Evolutionary conservation across 2,113 vertebrate genomes (phyloP).

Genomic region (Thalassoma bifasciatum): DNA sequence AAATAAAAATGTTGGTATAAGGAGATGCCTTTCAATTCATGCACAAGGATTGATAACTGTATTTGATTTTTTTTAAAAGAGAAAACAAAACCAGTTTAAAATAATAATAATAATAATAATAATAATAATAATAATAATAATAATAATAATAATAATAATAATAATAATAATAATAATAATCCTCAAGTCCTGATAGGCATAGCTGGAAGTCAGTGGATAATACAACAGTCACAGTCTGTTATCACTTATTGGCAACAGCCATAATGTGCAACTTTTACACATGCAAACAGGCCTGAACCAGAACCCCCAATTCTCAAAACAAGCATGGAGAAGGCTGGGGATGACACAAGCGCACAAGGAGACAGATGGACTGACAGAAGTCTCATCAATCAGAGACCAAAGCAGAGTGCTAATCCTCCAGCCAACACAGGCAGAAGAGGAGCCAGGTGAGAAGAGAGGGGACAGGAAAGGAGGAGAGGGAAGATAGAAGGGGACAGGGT

Average conservation of each 20-base stretch:
- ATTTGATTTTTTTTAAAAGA: too few relatives aligned
- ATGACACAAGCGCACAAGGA: conserved; percentile 25
- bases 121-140: too few relatives aligned
- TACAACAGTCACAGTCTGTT: conserved; percentile 2
- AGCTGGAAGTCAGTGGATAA: conserved; percentile 17
- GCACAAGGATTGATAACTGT: too few relatives aligned
- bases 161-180: background rate
- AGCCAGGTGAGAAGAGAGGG: conserved; percentile 24
- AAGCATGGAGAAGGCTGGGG: conserved; percentile 1
- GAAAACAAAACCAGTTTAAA: too few relatives aligned
- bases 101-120: too few relatives aligned
- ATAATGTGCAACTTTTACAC: conserved; percentile 5
- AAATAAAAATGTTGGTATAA: too few relatives aligned
- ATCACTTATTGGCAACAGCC: conserved; percentile 10
- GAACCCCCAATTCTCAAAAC: background rate
- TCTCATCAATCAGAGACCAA: conserved; percentile 56
- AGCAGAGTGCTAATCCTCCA: conserved; percentile 43
- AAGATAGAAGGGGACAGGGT: conserved; percentile 32
- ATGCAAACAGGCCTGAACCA: conserved; percentile 1
- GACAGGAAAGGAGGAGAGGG: conserved; percentile 21
- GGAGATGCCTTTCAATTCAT: too few relatives aligned
- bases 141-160: too few relatives aligned
- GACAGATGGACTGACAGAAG: conserved; percentile 43
- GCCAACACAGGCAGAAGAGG: conserved; percentile 25
- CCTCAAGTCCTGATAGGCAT: background rate